These are phyloP conservation scores for Campylomormyrus tamandua DNA, from an alignment of 2,113 vertebrate genomes.

Conservation along the genomic window DNA sequence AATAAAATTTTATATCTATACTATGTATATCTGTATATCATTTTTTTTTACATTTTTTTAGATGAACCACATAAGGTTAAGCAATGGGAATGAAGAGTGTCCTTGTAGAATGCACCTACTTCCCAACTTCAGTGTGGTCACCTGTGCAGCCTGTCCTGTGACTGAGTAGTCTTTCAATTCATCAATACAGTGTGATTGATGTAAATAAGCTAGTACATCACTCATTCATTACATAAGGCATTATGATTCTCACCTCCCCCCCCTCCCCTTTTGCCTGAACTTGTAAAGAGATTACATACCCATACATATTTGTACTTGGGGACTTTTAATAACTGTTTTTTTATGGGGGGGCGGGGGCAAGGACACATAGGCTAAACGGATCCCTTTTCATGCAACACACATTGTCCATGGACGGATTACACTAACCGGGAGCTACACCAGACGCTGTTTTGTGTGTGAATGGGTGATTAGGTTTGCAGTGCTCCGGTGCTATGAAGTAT, in stretches of 20 bases:
- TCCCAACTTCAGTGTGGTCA: not conserved
- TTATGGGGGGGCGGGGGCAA: not conserved
- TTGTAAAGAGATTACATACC: conserved; percentile 3
- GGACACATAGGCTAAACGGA: conserved; percentile 37
- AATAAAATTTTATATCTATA: not conserved
- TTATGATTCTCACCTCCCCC: not conserved
- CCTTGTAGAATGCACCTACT: not conserved
- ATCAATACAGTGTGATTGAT: not conserved
- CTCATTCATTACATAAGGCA: not conserved
- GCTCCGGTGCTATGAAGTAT: conserved; percentile 32
- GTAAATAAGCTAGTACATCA: not conserved
- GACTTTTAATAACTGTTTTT: not conserved
- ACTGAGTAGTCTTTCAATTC: not conserved
- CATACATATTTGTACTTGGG: not conserved
- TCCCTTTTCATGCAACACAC: conserved; percentile 82
- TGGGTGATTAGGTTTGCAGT: conserved; percentile 40
- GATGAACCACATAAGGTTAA: not conserved
- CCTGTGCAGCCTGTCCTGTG: not conserved
- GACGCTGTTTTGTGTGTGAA: conserved; percentile 62
- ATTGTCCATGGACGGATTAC: conserved; percentile 66
- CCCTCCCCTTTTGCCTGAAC: not conserved
- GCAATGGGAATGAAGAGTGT: not conserved
- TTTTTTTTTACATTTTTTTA: not conserved
- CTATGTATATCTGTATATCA: not conserved
- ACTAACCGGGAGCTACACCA: conserved; percentile 17